These are phyloP conservation scores for Galagoides demidoff DNA, from an alignment of 2,797 vertebrate genomes.

Conservation along the genomic window DNA sequence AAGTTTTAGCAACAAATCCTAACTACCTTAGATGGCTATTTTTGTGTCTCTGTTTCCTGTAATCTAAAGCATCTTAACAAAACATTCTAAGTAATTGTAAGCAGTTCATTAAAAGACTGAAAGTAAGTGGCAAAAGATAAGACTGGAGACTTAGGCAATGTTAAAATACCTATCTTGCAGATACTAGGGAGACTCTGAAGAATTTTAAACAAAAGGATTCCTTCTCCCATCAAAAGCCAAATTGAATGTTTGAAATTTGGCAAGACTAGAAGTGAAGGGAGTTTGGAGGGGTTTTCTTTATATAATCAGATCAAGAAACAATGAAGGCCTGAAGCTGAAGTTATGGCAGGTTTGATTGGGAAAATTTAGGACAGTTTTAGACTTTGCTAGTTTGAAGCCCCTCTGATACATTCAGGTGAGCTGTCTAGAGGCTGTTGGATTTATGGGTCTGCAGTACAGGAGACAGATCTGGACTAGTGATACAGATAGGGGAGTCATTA, in stretches of 20 bases:
- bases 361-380: slow-evolving; percentile 36
- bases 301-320: background rate
- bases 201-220: slow-evolving; percentile 29
- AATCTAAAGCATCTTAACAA: slow-evolving; percentile 14
- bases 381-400: background rate
- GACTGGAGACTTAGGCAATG: background rate
- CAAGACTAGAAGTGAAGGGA: background rate
- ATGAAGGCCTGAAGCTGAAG: background rate
- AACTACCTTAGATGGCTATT: background rate
- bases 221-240: background rate
- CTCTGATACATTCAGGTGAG: background rate
- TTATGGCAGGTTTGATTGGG: background rate
- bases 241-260: slow-evolving; percentile 1
- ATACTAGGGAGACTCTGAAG: background rate
- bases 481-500: background rate
- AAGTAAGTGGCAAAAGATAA: slow-evolving; percentile 27
- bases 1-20: background rate
- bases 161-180: slow-evolving; percentile 25
- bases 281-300: background rate
- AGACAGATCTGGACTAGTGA: background rate
- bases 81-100: background rate
- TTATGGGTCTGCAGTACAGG: slow-evolving; percentile 17
- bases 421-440: slow-evolving; percentile 23
- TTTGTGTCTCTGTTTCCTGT: background rate
- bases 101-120: background rate